Evolutionary conservation across 1,140 invertebrate species (phyloP).

Genomic region (Hestina assimilis): DNA sequence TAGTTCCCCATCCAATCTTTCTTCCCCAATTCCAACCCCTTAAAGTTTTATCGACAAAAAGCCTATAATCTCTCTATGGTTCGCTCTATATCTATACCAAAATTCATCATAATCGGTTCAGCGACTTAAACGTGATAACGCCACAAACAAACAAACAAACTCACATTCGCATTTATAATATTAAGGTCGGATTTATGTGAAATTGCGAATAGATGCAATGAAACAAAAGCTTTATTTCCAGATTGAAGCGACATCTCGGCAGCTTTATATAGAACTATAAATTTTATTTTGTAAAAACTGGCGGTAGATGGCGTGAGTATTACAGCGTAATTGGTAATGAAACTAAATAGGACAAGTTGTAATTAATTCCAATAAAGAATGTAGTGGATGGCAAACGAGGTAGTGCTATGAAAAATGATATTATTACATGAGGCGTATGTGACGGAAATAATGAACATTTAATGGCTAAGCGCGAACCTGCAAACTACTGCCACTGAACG

Average conservation of each 20-base stretch:
- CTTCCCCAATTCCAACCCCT: too few relatives aligned
- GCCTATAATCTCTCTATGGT: too few relatives aligned
- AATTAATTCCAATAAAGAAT: slow-evolving; percentile 2
- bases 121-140: too few relatives aligned
- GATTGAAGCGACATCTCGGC: slow-evolving; percentile 29
- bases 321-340: not conserved
- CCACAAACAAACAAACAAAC: too few relatives aligned
- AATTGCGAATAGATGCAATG: too few relatives aligned
- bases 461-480: slow-evolving; percentile 79
- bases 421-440: slow-evolving; percentile 8
- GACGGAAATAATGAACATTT: slow-evolving; percentile 46
- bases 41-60: too few relatives aligned
- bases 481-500: slow-evolving; percentile 85
- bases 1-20: too few relatives aligned
- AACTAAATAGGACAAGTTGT: not conserved
- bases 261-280: not conserved
- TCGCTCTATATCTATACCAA: too few relatives aligned
- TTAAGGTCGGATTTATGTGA: too few relatives aligned
- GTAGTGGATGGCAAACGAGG: not conserved
- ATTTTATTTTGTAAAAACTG: not conserved
- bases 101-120: too few relatives aligned
- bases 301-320: slow-evolving; percentile 3
- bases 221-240: too few relatives aligned
- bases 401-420: slow-evolving; percentile 8
- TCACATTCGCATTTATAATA: too few relatives aligned